A percentile compares a stretch with the other conserved stretches of the same genome.
Conservation (phyloP, 2,113 vertebrate species). For the Nothoprocta pentlandii region DNA sequence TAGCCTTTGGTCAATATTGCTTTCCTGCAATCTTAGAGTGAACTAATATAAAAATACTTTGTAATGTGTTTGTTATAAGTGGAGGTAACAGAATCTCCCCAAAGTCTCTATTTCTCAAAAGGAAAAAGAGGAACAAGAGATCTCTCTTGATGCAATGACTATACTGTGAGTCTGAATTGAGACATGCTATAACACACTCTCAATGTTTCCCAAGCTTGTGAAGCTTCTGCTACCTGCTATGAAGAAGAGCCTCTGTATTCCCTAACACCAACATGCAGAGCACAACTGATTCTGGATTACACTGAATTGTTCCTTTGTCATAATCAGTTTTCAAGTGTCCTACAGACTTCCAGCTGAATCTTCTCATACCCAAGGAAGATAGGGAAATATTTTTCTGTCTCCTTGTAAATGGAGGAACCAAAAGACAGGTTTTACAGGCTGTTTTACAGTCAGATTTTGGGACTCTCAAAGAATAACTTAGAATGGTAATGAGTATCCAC, state of each 20-base stretch:
- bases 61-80: neutral
- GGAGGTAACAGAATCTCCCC: accelerated
- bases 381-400: slow-evolving; percentile 55
- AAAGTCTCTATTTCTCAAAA: neutral
- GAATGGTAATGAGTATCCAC: slow-evolving; percentile 45
- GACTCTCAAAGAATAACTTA: slow-evolving; percentile 61
- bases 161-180: neutral
- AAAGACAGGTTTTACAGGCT: slow-evolving; percentile 24
- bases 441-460: slow-evolving; percentile 46
- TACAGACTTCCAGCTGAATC: slow-evolving; percentile 45
- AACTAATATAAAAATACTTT: neutral
- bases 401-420: slow-evolving; percentile 40
- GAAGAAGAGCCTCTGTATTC: neutral
- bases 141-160: neutral
- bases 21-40: neutral
- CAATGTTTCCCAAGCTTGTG: neutral
- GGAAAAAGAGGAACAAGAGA: neutral
- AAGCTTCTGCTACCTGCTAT: neutral
- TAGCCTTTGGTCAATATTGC: neutral
- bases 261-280: neutral
- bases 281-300: slow-evolving; percentile 2
- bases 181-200: neutral
- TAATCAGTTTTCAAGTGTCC: slow-evolving; percentile 58
- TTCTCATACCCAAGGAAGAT: slow-evolving; percentile 65
- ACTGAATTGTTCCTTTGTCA: slow-evolving; percentile 42